Conservation (phyloP, 2,113 vertebrate genomes). For the Platichthys stellatus region DNA sequence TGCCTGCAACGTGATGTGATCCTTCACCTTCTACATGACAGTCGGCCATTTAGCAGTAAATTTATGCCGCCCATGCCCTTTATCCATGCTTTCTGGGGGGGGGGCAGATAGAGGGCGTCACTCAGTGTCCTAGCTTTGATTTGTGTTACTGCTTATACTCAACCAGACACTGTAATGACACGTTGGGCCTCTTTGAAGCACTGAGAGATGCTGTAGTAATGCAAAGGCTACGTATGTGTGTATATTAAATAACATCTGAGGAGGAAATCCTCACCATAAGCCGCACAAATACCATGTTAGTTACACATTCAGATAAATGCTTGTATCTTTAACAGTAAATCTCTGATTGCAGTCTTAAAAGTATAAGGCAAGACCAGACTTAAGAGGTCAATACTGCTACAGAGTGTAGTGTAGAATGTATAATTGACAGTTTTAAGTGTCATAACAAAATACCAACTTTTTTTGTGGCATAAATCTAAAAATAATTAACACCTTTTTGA, state of each 20-base stretch:
- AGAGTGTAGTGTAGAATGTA: too few relatives aligned
- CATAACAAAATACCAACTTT: too few relatives aligned
- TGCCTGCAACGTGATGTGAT: slow-evolving; percentile 73
- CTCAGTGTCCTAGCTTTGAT: slow-evolving; percentile 81
- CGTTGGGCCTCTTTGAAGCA: slow-evolving; percentile 55
- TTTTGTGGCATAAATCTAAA: too few relatives aligned
- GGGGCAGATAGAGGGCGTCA: slow-evolving; percentile 84
- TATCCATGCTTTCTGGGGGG: slow-evolving; percentile 78
- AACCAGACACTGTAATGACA: slow-evolving; percentile 69
- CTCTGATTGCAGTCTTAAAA: too few relatives aligned
- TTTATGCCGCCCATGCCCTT: slow-evolving; percentile 82
- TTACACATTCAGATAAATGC: too few relatives aligned
- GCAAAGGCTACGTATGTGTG: slow-evolving; percentile 25
- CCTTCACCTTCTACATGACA: slow-evolving; percentile 79
- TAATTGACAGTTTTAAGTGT: too few relatives aligned
- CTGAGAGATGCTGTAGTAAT: slow-evolving; percentile 50
- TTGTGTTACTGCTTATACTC: slow-evolving; percentile 75
- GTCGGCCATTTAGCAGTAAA: slow-evolving; percentile 76
- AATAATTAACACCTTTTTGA: too few relatives aligned
- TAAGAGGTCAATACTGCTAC: too few relatives aligned
- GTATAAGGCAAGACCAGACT: too few relatives aligned
- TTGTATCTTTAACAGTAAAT: background rate
- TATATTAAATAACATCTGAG: slow-evolving; percentile 32
- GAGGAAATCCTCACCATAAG: background rate
- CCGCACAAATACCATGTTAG: background rate